Percentiles rank a stretch among this genome's conserved stretches.
phyloP scores from a whole-genome alignment of 2,797 vertebrate genomes.

The Borostomias antarcticus region DNA sequence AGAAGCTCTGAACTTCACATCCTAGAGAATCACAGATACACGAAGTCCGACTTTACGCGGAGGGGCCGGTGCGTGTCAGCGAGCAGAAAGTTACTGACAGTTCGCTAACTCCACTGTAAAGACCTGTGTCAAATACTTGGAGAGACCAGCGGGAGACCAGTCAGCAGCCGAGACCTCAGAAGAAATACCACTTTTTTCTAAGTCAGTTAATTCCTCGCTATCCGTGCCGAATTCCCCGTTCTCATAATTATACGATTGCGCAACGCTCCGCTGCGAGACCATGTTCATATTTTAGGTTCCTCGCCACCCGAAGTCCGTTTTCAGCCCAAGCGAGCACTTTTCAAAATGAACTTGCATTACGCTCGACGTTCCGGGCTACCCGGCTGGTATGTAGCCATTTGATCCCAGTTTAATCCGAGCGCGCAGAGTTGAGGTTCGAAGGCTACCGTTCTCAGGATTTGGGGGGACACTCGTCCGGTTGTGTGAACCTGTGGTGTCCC shows the following conservation, averaged over 20 bases:
- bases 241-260: slow-evolving; percentile 19
- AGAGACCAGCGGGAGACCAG: slow-evolving; percentile 41
- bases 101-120: slow-evolving; percentile 49
- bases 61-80: slow-evolving; percentile 56
- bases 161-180: slow-evolving; percentile 19
- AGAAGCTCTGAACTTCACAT: slow-evolving; percentile 79
- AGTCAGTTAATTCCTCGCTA: slow-evolving; percentile 41
- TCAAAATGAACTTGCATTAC: slow-evolving; percentile 40
- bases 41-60: slow-evolving; percentile 66
- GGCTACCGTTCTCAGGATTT: slow-evolving; percentile 21
- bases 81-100: slow-evolving; percentile 66
- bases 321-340: slow-evolving; percentile 21
- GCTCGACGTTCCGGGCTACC: slow-evolving; percentile 17
- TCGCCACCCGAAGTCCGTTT: slow-evolving; percentile 1
- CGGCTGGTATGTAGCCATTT: slow-evolving; percentile 20
- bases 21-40: slow-evolving; percentile 67
- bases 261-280: slow-evolving; percentile 26
- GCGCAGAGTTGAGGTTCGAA: too few relatives aligned
- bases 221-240: slow-evolving; percentile 35
- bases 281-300: neutral
- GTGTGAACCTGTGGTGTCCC: slow-evolving; percentile 60
- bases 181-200: slow-evolving; percentile 38
- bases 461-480: slow-evolving; percentile 3
- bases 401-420: slow-evolving; percentile 7
- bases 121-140: slow-evolving; percentile 50